Base-by-base conservation (phyloP, 2,797 vertebrate genomes). In the Hirundo rustica region DNA sequence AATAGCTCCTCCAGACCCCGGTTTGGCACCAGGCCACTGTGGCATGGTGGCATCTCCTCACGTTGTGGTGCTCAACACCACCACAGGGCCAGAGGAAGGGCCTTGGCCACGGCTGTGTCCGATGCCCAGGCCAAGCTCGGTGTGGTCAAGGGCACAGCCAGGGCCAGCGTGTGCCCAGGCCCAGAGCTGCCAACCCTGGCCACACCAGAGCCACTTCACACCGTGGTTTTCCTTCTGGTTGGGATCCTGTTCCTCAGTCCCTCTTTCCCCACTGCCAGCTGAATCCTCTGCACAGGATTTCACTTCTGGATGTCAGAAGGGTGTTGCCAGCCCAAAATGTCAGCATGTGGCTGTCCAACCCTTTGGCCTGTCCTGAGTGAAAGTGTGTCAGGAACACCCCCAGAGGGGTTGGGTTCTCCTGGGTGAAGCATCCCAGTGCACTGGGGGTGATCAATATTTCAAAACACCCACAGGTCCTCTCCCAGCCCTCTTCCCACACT, bases 161-260 rank as follows among this genome's bases (percentile, higher is more conserved):
- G 9, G 48, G 78, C 42, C 93, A 85, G 2, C 1, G 9, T 40
- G 13, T 73, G 53, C 65, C 60, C 22, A 2, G 47, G 42, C 47
- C 60, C 60, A 48, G 65, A 50, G 70, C 44, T 92, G 61, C 70
- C 82, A 47, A 0, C 1, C 0, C 0, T 23, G 30, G 42, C 67
- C 62, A 85, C 70, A 78, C 32, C n/a, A 36, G 29, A 66, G 53
- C 40, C 67, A 30, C 57, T 87, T 84, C 71, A 67, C 71, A 27
- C 45, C 13, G 66, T 51, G 71, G 32, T 71, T 89, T 84, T 48
- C 57, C 44, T 47, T 61, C 44, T 74, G 48, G 8, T 18, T 23
- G 26, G 32, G 58, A 66, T 58, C 57, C 67, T 92, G 21, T 67
- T 75, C 45, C n/a, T 44, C 8, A 9, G 5, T n/a, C 11, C 40